Conservation (phyloP, 2,113 vertebrate genomes). For the Empidonax traillii region DNA sequence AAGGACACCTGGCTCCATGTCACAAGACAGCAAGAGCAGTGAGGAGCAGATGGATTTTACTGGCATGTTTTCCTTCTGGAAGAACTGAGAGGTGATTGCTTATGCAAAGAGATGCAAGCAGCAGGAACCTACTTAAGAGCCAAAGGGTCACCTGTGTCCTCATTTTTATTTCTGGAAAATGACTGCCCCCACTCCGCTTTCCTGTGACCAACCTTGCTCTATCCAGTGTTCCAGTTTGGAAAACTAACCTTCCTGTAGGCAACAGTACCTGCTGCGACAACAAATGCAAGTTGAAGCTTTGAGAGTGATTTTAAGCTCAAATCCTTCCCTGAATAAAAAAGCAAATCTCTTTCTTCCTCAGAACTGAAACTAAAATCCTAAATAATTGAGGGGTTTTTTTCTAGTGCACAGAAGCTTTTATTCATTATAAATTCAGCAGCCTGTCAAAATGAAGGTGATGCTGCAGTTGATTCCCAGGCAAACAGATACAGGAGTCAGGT, state of each 20-base stretch:
- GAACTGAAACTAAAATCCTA: neutral
- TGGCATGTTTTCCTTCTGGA: neutral
- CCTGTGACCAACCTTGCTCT: neutral
- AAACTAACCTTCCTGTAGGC: neutral
- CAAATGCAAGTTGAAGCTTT: neutral
- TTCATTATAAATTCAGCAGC: neutral
- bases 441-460: neutral
- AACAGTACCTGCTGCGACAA: neutral
- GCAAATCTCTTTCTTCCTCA: neutral
- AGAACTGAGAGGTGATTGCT: neutral
- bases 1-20: neutral
- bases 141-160: slow-evolving; percentile 7
- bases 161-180: slow-evolving; percentile 18
- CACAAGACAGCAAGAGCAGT: neutral
- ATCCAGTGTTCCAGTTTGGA: neutral
- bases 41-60: slow-evolving; percentile 5
- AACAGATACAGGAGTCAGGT: neutral
- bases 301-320: neutral
- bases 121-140: neutral
- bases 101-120: neutral
- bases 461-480: neutral
- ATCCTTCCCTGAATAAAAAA: neutral
- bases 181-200: neutral
- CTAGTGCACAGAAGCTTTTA: neutral
- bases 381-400: slow-evolving; percentile 1